Evolutionary conservation across 2,113 vertebrate genomes (phyloP).

Genomic region (Clarias magur): DNA sequence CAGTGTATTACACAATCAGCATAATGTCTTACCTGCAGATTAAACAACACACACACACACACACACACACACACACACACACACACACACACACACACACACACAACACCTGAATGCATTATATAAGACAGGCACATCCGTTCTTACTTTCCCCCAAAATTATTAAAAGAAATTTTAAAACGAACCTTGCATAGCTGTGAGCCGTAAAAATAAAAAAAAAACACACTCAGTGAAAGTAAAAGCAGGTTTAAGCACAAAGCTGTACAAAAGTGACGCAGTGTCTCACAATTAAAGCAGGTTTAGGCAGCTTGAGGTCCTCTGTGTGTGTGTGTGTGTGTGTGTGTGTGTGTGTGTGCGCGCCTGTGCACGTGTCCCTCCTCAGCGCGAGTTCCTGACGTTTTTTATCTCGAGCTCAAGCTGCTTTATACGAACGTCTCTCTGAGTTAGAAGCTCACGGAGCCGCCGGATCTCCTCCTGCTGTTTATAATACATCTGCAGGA

Average conservation of each 20-base stretch:
- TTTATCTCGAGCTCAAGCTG: constrained; percentile 88
- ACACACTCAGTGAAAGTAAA: background rate
- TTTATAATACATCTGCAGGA: constrained; percentile 85
- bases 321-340: constrained; percentile 25
- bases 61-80: background rate
- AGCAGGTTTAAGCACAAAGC: background rate
- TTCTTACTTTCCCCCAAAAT: constrained; percentile 6
- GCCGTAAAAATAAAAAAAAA: constrained; percentile 47
- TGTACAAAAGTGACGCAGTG: constrained; percentile 26
- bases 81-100: too few species aligned
- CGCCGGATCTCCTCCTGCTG: constrained; percentile 92
- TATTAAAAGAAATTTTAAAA: constrained; percentile 47
- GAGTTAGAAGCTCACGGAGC: constrained; percentile 79
- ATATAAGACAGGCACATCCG: constrained; percentile 43
- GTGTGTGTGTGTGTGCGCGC: background rate
- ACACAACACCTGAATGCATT: constrained; percentile 26
- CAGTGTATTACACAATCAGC: constrained; percentile 57
- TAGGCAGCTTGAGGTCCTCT: background rate
- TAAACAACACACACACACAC: background rate
- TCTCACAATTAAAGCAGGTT: background rate
- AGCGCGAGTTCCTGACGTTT: constrained; percentile 68
- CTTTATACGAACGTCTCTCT: constrained; percentile 83
- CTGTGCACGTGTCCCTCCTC: background rate
- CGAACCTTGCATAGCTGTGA: constrained; percentile 70
- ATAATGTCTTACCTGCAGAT: constrained; percentile 26